These are phyloP conservation scores for Drosophila eohydei DNA, from an alignment of 2,888 invertebrate genomes.

Conservation along the genomic window DNA sequence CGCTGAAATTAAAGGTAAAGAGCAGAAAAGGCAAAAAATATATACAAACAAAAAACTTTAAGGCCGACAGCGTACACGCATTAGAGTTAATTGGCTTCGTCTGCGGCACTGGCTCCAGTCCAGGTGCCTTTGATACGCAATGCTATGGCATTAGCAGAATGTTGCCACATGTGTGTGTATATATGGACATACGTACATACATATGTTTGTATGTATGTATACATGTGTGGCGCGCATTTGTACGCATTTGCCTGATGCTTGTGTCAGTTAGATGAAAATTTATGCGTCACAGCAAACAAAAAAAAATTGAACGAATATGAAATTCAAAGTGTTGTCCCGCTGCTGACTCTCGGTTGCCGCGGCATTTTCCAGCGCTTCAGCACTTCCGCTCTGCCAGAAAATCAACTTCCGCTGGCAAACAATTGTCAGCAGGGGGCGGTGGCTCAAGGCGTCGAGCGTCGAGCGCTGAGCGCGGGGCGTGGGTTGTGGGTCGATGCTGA, in stretches of 20 bases:
- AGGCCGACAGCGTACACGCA: conserved; percentile 31
- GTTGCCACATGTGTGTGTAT: conserved; percentile 5
- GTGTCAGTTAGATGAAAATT: conserved; percentile 68
- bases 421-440: conserved; percentile 57
- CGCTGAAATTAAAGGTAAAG: conserved; percentile 59
- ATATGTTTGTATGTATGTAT: not conserved
- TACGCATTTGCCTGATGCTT: conserved; percentile 37
- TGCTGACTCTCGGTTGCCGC: conserved; percentile 16
- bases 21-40: conserved; percentile 27
- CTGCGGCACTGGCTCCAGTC: conserved; percentile 20
- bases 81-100: conserved; percentile 67
- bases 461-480: not conserved
- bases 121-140: conserved; percentile 16
- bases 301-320: conserved; percentile 49
- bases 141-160: conserved; percentile 14
- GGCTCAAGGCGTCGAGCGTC: not conserved
- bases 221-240: conserved; percentile 8
- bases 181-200: not conserved
- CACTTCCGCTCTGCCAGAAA: conserved; percentile 75
- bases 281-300: conserved; percentile 52
- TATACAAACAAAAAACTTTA: conserved; percentile 1
- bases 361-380: conserved; percentile 46
- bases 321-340: conserved; percentile 50
- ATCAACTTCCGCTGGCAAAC: conserved; percentile 76
- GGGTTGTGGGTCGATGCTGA: conserved; percentile 1